Base-by-base conservation (phyloP, 2,113 vertebrate species). In the Ctenomys sociabilis region DNA sequence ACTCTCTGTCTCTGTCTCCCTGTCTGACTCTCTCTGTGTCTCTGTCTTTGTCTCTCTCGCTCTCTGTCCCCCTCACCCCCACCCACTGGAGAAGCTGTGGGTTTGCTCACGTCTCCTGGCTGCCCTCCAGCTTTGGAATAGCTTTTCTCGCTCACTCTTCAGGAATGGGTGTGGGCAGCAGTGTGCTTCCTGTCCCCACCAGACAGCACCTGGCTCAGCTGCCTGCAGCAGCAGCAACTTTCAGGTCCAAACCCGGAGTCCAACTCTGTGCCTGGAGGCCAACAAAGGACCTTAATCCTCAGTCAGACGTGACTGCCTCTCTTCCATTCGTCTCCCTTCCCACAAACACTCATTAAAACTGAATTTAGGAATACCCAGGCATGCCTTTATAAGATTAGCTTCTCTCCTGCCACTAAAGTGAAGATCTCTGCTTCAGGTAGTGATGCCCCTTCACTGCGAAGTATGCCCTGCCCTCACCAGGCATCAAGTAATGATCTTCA, bases 141-240 rank as follows among this genome's bases (percentile, higher is more conserved):
- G 92, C n/a, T 61, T 63, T 88, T 57, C 77, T 81, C 35, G n/a
- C 28, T 2, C 9, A 63, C 35, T 12, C 63, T 64, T 96, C 91
- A 95, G 96, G 88, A 54, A 37, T n/a, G 93, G 94, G 95, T 92
- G 95, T 81, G 80, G 95, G 64, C 81, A 32, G 52, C 17, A 78
- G 75, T 1, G 0, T 17, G 22, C 61, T 8, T 95, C 85, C 43
- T 82, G 8, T 82, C 80, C 21, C n/a, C 35, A 11, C 85, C 73
- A 2, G 57, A 73, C 26, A 21, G 61, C 78, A 1, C 82, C 73
- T 57, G 57, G 11, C 24, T 35, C 81, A 75, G 0, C 0, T 85
- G 64, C 7, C 2, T 12, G 0, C 40, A 73, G 97, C 94, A 70
- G 95, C 54, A 8, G 86, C 80, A 94, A 88, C 96, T 85, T 22